Evolutionary conservation across 35 echinoderm and acorn worm species (phyloP), one percentile per base, ranked within the genome.

Genomic region (Acanthaster planci): DNA sequence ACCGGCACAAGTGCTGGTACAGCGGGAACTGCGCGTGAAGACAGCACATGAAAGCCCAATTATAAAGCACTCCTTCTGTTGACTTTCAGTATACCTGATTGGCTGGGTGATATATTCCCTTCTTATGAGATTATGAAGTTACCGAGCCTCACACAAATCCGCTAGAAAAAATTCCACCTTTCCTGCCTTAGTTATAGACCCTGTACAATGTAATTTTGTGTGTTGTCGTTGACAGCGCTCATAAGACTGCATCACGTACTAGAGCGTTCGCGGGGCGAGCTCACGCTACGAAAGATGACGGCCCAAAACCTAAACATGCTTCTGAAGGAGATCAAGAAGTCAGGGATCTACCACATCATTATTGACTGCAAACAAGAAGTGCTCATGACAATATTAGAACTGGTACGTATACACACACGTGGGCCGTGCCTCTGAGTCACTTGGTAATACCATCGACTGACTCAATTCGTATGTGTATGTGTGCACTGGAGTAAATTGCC

Each of bases 241-340:
- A 2, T 80, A 4, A 59, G 87, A 83, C 36, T 89, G 68, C 80
- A 89, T n/a, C 78, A 77, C 26, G 58, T 82, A 17, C 50, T 89
- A 12, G 38, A 84, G 27, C 14, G 21, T n/a, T 89, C 87, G 14
- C 32, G 60, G 29, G 18, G 55, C 34, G 60, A 52, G 52, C 55
- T 83, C 32, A 89, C 51, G 1, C 23, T 51, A 32, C 17, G 82
- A 2, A 89, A 59, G 26, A 76, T 89, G 16, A 38, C 60, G 6
- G 7, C 53, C 29, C 19, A 53, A 18, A 89, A 53, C 54, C 22
- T 84, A 21, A 67, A 80, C 2, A 44, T 80, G 8, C 22, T 89
- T 26, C 56, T 89, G 39, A 89, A 89, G 40, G 79, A 83, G 60
- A 84, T 89, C 40, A 89, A 89, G 52, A 76, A 38, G 26, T 89